These are phyloP conservation scores for Phyllotreta cruciferae DNA, from an alignment of 2,888 invertebrate species.

Conservation along the genomic window DNA sequence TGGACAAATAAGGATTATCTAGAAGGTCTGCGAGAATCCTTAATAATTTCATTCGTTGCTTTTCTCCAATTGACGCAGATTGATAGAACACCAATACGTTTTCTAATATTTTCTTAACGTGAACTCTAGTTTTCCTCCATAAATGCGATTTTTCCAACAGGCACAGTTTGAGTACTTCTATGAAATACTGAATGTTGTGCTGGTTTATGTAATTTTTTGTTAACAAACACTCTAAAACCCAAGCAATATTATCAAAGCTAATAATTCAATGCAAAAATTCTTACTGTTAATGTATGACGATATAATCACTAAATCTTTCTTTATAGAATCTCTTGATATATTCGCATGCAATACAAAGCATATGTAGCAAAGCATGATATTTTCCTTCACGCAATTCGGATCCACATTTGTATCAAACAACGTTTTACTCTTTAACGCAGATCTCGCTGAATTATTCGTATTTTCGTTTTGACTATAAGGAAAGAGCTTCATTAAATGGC, in stretches of 20 bases:
- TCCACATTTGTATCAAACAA: slow-evolving; percentile 58
- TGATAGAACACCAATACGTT: slow-evolving; percentile 42
- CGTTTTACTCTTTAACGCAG: slow-evolving; percentile 51
- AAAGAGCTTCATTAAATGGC: slow-evolving; percentile 66
- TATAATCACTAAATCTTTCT: slow-evolving; percentile 58
- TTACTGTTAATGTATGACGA: slow-evolving; percentile 64
- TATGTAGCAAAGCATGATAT: slow-evolving; percentile 63
- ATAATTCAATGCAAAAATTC: slow-evolving; percentile 22
- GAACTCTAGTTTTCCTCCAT: slow-evolving; percentile 46
- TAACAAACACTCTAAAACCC: slow-evolving; percentile 42
- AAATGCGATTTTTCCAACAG: slow-evolving; percentile 42
- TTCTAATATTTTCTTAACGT: slow-evolving; percentile 43
- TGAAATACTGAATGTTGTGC: slow-evolving; percentile 36
- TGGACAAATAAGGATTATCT: slow-evolving; percentile 56
- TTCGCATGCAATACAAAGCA: slow-evolving; percentile 63
- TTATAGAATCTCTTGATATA: slow-evolving; percentile 58
- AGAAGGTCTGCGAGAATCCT: slow-evolving; percentile 61
- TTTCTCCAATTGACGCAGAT: slow-evolving; percentile 33
- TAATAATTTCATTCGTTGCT: slow-evolving; percentile 57
- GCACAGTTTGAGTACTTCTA: slow-evolving; percentile 44
- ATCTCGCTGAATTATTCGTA: neutral
- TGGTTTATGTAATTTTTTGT: slow-evolving; percentile 41
- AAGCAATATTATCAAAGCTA: slow-evolving; percentile 1
- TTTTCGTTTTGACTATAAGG: slow-evolving; percentile 64
- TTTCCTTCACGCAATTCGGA: slow-evolving; percentile 63